Evolutionary conservation across 2,888 invertebrate genomes (phyloP).

Genomic region (Nasonovia ribisnigri): DNA sequence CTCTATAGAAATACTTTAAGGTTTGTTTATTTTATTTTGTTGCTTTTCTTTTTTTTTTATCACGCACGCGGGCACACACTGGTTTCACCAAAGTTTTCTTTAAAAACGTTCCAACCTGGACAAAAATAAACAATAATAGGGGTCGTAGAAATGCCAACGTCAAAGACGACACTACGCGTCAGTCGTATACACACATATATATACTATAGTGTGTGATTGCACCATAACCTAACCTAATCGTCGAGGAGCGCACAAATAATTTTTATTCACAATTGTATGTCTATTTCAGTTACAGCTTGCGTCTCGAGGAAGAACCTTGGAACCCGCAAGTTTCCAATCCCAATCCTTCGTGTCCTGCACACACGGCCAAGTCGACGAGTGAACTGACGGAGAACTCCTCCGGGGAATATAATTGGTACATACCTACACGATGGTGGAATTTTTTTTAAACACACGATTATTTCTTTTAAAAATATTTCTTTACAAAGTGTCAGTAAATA

Average conservation of each 20-base stretch:
- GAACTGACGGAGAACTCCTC: background rate
- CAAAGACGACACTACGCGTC: background rate
- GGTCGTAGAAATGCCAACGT: background rate
- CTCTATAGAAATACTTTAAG: background rate
- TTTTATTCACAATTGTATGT: background rate
- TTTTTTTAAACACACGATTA: background rate
- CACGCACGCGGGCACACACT: background rate
- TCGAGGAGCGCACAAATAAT: background rate
- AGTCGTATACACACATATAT: background rate
- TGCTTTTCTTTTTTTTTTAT: background rate
- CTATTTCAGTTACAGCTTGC: background rate
- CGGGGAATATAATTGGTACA: background rate
- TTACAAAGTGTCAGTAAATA: slow-evolving; percentile 21
- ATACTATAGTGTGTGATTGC: background rate
- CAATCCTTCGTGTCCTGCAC: background rate
- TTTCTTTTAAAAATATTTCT: slow-evolving; percentile 35
- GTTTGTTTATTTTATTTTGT: background rate
- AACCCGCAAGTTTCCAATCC: background rate
- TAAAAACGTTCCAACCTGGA: background rate
- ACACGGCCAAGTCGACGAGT: background rate
- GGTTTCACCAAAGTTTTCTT: background rate
- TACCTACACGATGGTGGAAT: background rate
- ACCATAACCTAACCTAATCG: background rate
- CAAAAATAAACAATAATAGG: background rate
- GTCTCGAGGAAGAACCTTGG: background rate